phyloP scores from a whole-genome alignment of 2,797 vertebrate genomes.

The Poecilia wingei region DNA sequence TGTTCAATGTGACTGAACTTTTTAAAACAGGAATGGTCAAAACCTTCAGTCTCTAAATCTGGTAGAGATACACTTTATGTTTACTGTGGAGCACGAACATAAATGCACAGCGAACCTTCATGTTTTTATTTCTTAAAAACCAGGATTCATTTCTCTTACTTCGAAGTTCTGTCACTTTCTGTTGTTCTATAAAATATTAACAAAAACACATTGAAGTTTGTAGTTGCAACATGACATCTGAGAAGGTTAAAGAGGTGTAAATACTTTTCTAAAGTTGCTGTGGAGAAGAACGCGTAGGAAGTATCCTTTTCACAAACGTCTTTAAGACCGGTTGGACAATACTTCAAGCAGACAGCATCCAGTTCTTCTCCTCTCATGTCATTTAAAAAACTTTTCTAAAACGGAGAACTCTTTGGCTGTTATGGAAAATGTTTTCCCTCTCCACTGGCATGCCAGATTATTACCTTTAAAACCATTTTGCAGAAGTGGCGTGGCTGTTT shows the following conservation, averaged over 20 bases:
- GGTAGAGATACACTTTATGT: not conserved
- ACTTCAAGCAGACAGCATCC: slow-evolving; percentile 26
- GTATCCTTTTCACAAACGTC: slow-evolving; percentile 4
- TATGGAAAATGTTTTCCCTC: not conserved
- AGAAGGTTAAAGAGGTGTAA: not conserved
- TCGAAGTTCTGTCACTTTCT: not conserved
- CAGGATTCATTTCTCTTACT: not conserved
- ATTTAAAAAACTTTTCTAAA: not conserved
- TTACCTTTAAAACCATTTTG: not conserved
- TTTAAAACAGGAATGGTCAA: not conserved
- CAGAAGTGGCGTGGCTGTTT: not conserved
- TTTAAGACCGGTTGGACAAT: slow-evolving; percentile 44
- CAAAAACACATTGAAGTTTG: not conserved
- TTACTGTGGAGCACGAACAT: not conserved
- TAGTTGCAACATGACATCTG: not conserved
- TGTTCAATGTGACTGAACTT: not conserved
- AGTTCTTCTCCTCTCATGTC: slow-evolving; percentile 21
- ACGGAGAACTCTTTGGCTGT: not conserved
- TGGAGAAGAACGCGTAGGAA: not conserved
- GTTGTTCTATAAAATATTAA: not conserved
- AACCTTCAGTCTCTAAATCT: not conserved
- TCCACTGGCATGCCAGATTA: not conserved
- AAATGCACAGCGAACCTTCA: not conserved
- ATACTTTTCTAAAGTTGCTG: not conserved
- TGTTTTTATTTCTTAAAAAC: not conserved